Conservation (phyloP, 1,140 invertebrate species). For the Aporrectodea caliginosa region DNA sequence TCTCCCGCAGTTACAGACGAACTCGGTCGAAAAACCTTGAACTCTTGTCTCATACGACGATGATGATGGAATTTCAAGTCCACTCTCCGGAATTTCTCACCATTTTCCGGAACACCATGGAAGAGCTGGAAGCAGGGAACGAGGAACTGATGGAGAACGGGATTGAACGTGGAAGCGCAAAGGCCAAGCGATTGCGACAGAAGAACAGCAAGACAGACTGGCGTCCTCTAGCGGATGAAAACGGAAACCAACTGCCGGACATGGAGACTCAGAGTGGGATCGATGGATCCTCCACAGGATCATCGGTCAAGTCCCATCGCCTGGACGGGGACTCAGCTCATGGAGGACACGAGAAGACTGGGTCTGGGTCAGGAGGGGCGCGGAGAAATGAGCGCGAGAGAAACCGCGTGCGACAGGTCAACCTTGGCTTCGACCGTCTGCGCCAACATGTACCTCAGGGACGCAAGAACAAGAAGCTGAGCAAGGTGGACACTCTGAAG, state of each 20-base stretch:
- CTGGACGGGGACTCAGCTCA: no score
- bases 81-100: background rate
- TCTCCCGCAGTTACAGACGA: no score
- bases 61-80: background rate
- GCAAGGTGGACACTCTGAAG: conserved; percentile 88
- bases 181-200: background rate
- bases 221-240: background rate
- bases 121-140: background rate
- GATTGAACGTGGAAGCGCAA: no score
- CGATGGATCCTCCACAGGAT: no score
- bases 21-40: no score
- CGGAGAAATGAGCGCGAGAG: conserved; percentile 85
- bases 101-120: background rate
- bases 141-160: background rate
- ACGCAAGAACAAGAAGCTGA: conserved; percentile 58
- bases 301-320: no score
- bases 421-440: conserved; percentile 42
- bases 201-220: background rate
- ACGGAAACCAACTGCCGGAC: background rate
- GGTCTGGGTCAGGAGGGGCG: conserved; percentile 52
- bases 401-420: conserved; percentile 81
- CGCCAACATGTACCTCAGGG: conserved; percentile 46
- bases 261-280: no score
- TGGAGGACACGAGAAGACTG: background rate
- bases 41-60: no score